Conservation (phyloP, 1,140 invertebrate genomes). For the Dendrolimus punctatus region DNA sequence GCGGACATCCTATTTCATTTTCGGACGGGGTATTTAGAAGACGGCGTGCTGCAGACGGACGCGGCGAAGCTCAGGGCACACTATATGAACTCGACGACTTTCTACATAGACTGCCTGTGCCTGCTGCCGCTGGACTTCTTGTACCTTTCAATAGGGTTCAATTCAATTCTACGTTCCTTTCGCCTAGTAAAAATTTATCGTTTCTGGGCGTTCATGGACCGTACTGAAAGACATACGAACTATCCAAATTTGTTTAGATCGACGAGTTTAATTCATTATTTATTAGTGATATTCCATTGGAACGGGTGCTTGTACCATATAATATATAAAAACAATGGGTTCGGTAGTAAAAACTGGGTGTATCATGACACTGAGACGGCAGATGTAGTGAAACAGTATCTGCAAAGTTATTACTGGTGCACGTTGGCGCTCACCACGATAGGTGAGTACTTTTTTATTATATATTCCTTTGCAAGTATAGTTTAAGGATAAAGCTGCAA, state of each 20-base stretch:
- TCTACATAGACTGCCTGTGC: conserved; percentile 99
- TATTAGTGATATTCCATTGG: conserved; percentile 99
- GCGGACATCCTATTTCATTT: conserved; percentile 98
- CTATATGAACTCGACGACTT: conserved; percentile 99
- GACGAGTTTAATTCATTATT: conserved; percentile 94
- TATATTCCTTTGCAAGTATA: neutral
- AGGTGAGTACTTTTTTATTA: conserved; percentile 66
- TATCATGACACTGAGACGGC: conserved; percentile 86
- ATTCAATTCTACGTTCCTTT: conserved; percentile 96
- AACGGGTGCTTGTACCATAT: conserved; percentile 98
- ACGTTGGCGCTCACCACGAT: conserved; percentile 96
- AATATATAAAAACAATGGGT: conserved; percentile 94
- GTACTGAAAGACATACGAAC: conserved; percentile 98
- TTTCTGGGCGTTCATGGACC: conserved; percentile 98
- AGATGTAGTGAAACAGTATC: conserved; percentile 94
- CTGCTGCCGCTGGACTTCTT: conserved; percentile 97
- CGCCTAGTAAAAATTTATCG: conserved; percentile 98
- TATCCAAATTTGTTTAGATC: conserved; percentile 98
- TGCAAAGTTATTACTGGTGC: conserved; percentile 99
- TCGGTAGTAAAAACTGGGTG: conserved; percentile 93
- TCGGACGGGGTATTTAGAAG: conserved; percentile 96
- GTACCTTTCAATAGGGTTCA: conserved; percentile 98
- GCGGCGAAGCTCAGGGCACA: conserved; percentile 93
- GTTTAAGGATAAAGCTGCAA: too few species aligned
- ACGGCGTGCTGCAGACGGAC: conserved; percentile 97